A percentile compares a stretch with the other conserved stretches of the same genome.
Conservation (phyloP, 1,140 invertebrate species). For the Apis dorsata region DNA sequence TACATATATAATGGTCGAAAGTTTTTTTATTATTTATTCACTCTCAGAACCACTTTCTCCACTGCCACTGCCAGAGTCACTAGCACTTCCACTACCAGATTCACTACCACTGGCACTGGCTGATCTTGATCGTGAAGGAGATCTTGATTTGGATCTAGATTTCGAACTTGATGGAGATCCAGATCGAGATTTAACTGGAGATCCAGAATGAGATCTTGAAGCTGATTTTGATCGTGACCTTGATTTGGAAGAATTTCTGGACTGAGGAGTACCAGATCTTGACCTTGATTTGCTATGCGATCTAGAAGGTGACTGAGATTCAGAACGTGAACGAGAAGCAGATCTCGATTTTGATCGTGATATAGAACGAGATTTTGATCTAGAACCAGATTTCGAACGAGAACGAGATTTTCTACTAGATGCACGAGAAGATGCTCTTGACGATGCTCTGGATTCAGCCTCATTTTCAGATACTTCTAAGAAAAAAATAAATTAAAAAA, state of each 20-base stretch:
- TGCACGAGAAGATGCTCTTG: conserved; percentile 69
- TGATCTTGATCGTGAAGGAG: conserved; percentile 68
- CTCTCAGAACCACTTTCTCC: conserved; percentile 76
- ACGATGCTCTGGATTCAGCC: conserved; percentile 69
- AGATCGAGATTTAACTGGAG: conserved; percentile 69
- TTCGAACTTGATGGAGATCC: conserved; percentile 67
- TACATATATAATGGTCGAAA: conserved; percentile 23
- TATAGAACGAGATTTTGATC: conserved; percentile 70
- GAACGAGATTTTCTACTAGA: conserved; percentile 72
- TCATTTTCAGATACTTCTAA: conserved; percentile 67
- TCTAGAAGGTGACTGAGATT: conserved; percentile 70
- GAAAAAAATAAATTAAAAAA: conserved; percentile 17
- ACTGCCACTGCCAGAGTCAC: conserved; percentile 67
- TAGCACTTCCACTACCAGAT: conserved; percentile 66
- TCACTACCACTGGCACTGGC: conserved; percentile 71
- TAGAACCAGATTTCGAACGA: conserved; percentile 69
- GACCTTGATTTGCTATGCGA: conserved; percentile 68
- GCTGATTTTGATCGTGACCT: conserved; percentile 67
- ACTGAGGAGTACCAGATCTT: conserved; percentile 60
- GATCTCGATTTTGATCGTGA: conserved; percentile 72
- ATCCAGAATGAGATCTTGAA: conserved; percentile 65
- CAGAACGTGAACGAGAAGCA: conserved; percentile 64
- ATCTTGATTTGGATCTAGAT: conserved; percentile 72
- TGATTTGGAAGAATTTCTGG: conserved; percentile 66
- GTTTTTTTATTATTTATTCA: conserved; percentile 63